These are phyloP conservation scores for Morphnarchus princeps DNA, from an alignment of 2,113 vertebrate species.

Conservation along the genomic window DNA sequence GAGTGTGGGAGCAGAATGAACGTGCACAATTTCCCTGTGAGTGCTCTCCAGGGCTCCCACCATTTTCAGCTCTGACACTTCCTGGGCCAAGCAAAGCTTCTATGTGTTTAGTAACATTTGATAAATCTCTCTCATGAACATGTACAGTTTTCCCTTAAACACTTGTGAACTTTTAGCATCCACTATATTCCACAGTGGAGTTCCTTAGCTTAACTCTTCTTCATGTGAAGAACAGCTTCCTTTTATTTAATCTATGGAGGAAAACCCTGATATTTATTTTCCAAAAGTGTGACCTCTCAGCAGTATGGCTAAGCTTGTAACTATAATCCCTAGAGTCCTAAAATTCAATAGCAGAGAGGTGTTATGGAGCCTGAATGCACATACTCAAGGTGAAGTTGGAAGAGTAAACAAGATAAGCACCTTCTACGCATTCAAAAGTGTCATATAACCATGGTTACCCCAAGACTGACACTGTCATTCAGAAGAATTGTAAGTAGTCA, in stretches of 20 bases:
- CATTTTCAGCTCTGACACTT: not conserved
- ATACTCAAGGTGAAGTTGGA: not conserved
- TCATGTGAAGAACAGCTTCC: not conserved
- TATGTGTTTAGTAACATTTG: not conserved
- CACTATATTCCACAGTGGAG: not conserved
- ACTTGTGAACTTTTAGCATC: not conserved
- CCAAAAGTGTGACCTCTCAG: not conserved
- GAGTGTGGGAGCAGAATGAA: not conserved
- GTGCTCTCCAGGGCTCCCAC: not conserved
- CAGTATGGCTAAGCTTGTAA: not conserved
- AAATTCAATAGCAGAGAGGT: not conserved
- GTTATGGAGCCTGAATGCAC: not conserved
- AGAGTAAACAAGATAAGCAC: not conserved
- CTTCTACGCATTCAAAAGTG: not conserved
- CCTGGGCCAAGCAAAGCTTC: not conserved
- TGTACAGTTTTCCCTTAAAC: not conserved
- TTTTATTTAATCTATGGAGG: not conserved
- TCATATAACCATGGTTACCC: not conserved
- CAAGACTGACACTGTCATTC: not conserved
- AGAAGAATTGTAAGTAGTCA: not conserved
- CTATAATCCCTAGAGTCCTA: not conserved
- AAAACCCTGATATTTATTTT: not conserved
- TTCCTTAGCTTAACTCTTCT: not conserved
- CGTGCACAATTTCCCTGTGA: not conserved
- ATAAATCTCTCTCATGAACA: not conserved